A percentile compares a stretch with the other conserved stretches of the same genome.
These are phyloP conservation scores for Lutraria lutraria DNA, from an alignment of 2,888 invertebrate species.

Conservation along the genomic window DNA sequence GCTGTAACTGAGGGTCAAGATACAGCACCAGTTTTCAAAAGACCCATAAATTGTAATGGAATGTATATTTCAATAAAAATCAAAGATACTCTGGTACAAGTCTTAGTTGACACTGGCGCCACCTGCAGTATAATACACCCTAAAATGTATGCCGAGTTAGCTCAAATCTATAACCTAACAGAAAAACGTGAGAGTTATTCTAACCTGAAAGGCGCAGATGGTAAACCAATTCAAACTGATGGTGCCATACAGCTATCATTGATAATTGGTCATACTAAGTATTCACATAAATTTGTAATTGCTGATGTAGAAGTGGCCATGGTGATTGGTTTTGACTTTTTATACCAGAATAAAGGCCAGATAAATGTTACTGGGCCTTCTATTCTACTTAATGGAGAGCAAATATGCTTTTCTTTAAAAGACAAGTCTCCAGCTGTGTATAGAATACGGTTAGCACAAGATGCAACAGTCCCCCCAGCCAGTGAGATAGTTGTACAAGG, in stretches of 20 bases:
- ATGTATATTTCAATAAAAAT: conserved; percentile 4
- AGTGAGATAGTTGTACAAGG: neutral
- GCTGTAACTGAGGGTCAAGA: conserved; percentile 9
- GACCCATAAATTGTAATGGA: conserved; percentile 8
- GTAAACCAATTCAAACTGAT: conserved; percentile 3
- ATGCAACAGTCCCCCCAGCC: neutral
- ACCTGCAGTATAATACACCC: neutral
- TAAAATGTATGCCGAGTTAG: neutral
- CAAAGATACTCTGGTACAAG: neutral
- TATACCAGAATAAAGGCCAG: conserved; percentile 1
- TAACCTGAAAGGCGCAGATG: neutral
- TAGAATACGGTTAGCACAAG: conserved; percentile 10
- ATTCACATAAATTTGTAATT: neutral
- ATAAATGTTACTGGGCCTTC: neutral
- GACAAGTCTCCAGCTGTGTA: neutral
- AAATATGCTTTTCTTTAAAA: neutral
- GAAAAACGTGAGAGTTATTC: neutral
- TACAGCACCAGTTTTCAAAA: neutral
- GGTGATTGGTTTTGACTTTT: conserved; percentile 6
- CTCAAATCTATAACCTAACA: neutral
- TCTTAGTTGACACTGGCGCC: neutral
- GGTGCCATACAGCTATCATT: neutral
- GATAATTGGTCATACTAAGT: neutral
- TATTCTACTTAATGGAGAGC: neutral
- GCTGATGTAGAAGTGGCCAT: conserved; percentile 8